Evolutionary conservation across 2,888 invertebrate species (phyloP).

Genomic region (Cosmia pyralina): DNA sequence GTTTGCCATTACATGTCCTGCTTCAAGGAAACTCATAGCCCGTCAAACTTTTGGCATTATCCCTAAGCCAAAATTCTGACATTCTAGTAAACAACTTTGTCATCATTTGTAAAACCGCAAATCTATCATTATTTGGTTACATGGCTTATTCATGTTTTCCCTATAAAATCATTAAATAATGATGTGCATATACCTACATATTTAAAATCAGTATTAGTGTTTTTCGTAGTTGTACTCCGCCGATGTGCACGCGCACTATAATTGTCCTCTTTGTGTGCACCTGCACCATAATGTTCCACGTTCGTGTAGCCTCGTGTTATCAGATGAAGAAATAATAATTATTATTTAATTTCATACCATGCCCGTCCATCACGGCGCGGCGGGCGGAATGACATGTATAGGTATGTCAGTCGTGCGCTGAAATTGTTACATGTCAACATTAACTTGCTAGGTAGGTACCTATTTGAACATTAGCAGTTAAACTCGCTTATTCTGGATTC

Average conservation of each 20-base stretch:
- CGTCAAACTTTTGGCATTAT: not conserved
- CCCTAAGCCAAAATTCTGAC: not conserved
- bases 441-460: not conserved
- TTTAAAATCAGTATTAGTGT: not conserved
- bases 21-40: not conserved
- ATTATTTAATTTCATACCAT: slow-evolving; percentile 48
- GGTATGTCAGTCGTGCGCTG: slow-evolving; percentile 41
- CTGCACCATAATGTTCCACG: slow-evolving; percentile 45
- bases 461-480: not conserved
- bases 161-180: not conserved
- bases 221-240: slow-evolving; percentile 7
- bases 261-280: slow-evolving; percentile 46
- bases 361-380: slow-evolving; percentile 28
- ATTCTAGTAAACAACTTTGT: not conserved
- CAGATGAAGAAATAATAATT: slow-evolving; percentile 54
- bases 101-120: not conserved
- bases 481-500: too few species aligned
- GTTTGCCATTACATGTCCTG: not conserved
- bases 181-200: too few species aligned
- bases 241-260: slow-evolving; percentile 26
- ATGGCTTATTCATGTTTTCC: not conserved
- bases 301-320: slow-evolving; percentile 52
- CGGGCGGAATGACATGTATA: slow-evolving; percentile 23
- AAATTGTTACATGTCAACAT: slow-evolving; percentile 23
- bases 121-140: not conserved